phyloP scores from a whole-genome alignment of 2,113 vertebrate species.

The Choloepus hoffmanni region DNA sequence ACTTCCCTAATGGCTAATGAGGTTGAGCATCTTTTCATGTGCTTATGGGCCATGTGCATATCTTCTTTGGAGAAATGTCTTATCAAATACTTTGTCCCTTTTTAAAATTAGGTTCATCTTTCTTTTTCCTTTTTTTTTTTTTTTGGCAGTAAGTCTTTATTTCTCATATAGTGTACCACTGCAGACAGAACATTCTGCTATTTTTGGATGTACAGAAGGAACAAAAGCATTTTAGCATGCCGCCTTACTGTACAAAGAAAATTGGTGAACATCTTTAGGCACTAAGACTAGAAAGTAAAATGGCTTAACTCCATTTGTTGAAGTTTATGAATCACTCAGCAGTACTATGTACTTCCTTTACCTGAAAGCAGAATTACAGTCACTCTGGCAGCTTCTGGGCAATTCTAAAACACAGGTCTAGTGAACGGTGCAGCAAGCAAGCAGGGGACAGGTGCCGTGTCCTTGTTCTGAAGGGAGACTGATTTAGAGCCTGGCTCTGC shows the following conservation, averaged over 20 bases:
- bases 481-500: slow-evolving; percentile 66
- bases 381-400: slow-evolving; percentile 72
- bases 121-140: not conserved
- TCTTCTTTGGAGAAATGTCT: slow-evolving; percentile 1
- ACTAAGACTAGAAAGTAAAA: slow-evolving; percentile 80
- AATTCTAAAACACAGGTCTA: slow-evolving; percentile 64
- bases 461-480: slow-evolving; percentile 65
- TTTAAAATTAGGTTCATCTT: not conserved
- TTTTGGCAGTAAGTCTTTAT: not conserved
- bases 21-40: not conserved
- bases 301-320: slow-evolving; percentile 51
- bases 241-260: slow-evolving; percentile 82
- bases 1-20: not conserved
- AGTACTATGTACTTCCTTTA: slow-evolving; percentile 66
- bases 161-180: slow-evolving; percentile 80
- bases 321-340: slow-evolving; percentile 8
- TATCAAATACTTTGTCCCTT: not conserved
- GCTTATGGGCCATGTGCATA: not conserved
- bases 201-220: slow-evolving; percentile 84
- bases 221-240: slow-evolving; percentile 84
- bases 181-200: slow-evolving; percentile 82
- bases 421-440: slow-evolving; percentile 75
- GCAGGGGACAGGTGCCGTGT: slow-evolving; percentile 65
- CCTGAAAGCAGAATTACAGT: slow-evolving; percentile 80
- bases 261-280: slow-evolving; percentile 80